Evolutionary conservation across 2,888 invertebrate species (phyloP).

Genomic region (Nebria salina): DNA sequence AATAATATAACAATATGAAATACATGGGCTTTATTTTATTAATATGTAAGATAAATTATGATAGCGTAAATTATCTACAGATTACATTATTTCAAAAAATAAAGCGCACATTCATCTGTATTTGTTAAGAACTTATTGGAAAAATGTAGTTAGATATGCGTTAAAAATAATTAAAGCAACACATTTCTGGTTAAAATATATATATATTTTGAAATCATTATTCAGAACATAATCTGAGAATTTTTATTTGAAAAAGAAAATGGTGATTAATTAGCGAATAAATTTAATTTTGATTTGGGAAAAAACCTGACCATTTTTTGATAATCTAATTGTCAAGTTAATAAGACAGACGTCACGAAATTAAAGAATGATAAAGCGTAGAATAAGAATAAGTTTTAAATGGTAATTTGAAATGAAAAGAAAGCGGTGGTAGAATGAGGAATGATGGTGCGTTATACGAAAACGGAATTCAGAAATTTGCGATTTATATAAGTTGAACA

Average conservation of each 20-base stretch:
- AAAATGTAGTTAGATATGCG: too few species aligned
- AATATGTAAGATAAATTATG: too few species aligned
- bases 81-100: too few species aligned
- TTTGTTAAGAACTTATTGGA: too few species aligned
- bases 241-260: not conserved
- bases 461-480: constrained; percentile 39
- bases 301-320: not conserved
- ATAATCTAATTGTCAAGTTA: not conserved
- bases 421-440: not conserved
- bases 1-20: too few species aligned
- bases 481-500: constrained; percentile 40
- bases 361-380: not conserved
- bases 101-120: too few species aligned
- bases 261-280: not conserved
- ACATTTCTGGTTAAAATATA: too few species aligned
- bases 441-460: constrained; percentile 30
- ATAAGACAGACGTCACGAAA: not conserved
- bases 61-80: too few species aligned
- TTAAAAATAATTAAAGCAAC: too few species aligned
- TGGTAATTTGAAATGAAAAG: constrained; percentile 8
- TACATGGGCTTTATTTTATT: too few species aligned
- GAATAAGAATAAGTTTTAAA: constrained; percentile 6
- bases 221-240: not conserved
- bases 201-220: too few species aligned
- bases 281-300: too few species aligned